Evolutionary conservation across 2,888 invertebrate genomes (phyloP), one percentile per base, ranked within the genome.

Genomic region (Gryllus longicercus): DNA sequence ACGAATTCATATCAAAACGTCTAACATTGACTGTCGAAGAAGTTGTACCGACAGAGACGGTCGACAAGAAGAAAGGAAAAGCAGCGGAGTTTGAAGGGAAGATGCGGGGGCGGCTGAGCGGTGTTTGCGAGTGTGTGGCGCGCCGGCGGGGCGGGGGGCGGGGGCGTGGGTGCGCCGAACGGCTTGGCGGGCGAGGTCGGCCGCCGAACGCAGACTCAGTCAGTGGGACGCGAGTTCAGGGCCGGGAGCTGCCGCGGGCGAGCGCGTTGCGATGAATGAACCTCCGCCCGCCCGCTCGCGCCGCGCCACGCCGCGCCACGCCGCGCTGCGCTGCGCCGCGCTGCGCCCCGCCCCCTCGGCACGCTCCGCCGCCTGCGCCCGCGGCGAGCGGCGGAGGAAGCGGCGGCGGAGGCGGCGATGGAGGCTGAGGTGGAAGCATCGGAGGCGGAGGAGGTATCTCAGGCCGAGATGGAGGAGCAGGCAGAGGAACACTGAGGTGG

Each of bases 181-280:
- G n/a, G 63, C 63, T 14, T 14, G 63, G n/a, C n/a, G 63, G 63
- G 63, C n/a, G 63, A 63, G n/a, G 63, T n/a, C 63, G 63, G 63
- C 14, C 14, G 63, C 63, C 16, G 63, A 63, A n/a, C n/a, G n/a
- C 16, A 63, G 63, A 63, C 16, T 63, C 16, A 63, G 63, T 63
- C 63, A 63, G 63, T 63, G 63, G 63, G 63, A n/a, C 63, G 63
- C 63, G 63, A 63, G 63, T 63, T 63, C 63, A 63, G 63, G 63
- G 63, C 63, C 63, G 63, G 63, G 63, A 63, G 63, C 14, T n/a
- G 63, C 63, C 63, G 63, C 63, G 63, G 63, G 63, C 63, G 63
- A 63, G n/a, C 63, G n/a, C 63, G 63, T n/a, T 18, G 63, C 14
- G 63, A 63, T 63, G 63, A 63, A 63, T 63, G 63, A 63, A 63